These are phyloP conservation scores for Ictalurus punctatus DNA, from an alignment of 2,113 vertebrate species.

Conservation along the genomic window DNA sequence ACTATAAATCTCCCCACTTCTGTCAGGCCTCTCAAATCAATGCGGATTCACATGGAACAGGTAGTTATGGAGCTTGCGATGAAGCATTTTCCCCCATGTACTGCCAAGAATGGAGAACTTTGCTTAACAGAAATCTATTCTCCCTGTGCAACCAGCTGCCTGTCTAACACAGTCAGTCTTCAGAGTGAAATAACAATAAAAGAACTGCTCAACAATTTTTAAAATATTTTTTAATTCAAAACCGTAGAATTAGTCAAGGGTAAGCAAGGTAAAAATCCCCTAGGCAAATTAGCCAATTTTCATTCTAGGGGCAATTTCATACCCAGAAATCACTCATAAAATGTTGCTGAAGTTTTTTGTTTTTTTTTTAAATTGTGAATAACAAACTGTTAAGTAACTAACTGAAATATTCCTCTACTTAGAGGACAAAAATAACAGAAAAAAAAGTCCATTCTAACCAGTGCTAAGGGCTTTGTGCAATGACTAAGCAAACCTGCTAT, in stretches of 20 bases:
- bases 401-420: neutral
- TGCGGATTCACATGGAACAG: constrained; percentile 11
- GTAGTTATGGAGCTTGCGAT: constrained; percentile 9
- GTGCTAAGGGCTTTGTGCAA: neutral
- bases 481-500: neutral
- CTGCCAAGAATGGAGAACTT: neutral
- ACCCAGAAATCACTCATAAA: neutral
- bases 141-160: neutral
- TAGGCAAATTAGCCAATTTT: neutral
- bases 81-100: constrained; percentile 3
- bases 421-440: neutral
- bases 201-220: neutral
- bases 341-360: neutral
- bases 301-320: neutral
- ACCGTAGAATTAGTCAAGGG: neutral
- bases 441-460: neutral
- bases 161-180: neutral
- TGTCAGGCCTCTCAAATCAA: constrained; percentile 27
- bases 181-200: neutral
- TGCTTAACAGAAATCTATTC: neutral
- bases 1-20: constrained; percentile 34
- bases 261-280: neutral
- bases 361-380: neutral
- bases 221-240: neutral
- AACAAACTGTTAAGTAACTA: neutral